Evolutionary conservation across 2,797 vertebrate genomes (phyloP).

Genomic region (Melanotaenia boesemani): DNA sequence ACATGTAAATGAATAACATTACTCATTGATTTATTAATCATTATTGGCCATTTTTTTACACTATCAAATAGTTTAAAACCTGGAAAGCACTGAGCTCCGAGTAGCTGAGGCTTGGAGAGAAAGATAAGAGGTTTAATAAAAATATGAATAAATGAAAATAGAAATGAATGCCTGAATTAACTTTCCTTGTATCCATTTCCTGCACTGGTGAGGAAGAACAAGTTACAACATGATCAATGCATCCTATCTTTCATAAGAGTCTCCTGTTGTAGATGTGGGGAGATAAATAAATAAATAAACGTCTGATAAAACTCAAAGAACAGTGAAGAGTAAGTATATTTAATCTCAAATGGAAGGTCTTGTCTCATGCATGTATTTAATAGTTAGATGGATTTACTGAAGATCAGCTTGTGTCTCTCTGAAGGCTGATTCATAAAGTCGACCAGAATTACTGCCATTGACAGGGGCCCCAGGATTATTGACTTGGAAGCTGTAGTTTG

Average conservation of each 20-base stretch:
- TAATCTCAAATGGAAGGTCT: conserved; percentile 6
- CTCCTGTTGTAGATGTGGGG: not conserved
- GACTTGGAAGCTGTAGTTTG: conserved; percentile 40
- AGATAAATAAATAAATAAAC: not conserved
- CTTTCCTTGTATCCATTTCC: not conserved
- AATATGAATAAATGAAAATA: conserved; percentile 4
- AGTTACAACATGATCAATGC: not conserved
- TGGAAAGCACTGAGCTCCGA: conserved; percentile 12
- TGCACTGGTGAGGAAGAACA: not conserved
- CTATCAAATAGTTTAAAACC: conserved; percentile 4
- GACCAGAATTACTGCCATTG: conserved; percentile 14
- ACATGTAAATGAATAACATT: no score
- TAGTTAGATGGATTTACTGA: conserved; percentile 2
- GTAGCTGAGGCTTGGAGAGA: not conserved
- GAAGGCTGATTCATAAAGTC: conserved; percentile 31
- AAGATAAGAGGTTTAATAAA: conserved; percentile 21
- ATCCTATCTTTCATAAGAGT: not conserved
- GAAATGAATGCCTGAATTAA: not conserved
- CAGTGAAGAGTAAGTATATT: not conserved
- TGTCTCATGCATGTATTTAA: conserved; percentile 1
- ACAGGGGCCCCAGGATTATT: conserved; percentile 33
- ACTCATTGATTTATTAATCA: no score
- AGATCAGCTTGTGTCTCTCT: conserved; percentile 14
- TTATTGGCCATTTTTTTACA: not conserved
- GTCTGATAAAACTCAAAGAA: not conserved